Evolutionary conservation across 2,888 invertebrate genomes (phyloP), one percentile per base, ranked within the genome.

Genomic region (Petrophora chlorosata): DNA sequence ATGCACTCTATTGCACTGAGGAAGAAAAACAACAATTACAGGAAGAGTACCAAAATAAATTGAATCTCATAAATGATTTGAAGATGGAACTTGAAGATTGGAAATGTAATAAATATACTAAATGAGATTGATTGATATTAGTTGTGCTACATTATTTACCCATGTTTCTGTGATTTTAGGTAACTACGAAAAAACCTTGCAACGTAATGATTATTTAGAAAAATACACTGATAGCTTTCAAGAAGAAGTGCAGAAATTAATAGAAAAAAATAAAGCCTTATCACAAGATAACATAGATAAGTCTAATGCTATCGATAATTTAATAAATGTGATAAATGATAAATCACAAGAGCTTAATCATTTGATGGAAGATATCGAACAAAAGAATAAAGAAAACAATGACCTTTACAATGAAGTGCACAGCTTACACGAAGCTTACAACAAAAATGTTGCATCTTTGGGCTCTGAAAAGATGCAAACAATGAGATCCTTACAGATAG

Each of bases 11-110:
- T 50, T 76, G 73, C 47, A 82, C 67, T 41, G 82, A 87, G 56
- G 82, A 86, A 50, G 89, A 86, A 68, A 86, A 85, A 52, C 70
- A 76, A 53, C 67, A 73, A 9, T 45, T 85, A 15, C 76, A 82
- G 58, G 66, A 77, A 9, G 72, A 81, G 47, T 82, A 77, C 48
- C 65, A 82, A 67, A 70, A 75, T 38, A 80, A 84, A 35, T 63
- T 84, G n/a, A 61, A 73, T 56, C 36, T 75, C 9, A 82, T 86
- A 10, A 81, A 79, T 63, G 67, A 76, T n/a, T 67, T 87, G 1
- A 79, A 65, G 56, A 62, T 76, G 56, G 76, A 85, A 65, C 71
- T 87, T 23, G 85, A 85, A 53, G 73, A 82, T 41, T 84, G 81
- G 79, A 87, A 82, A 74, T 75, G 90, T 89, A 71, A 61, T 43